Base-by-base conservation (phyloP, 1,140 invertebrate genomes). In the Harlomillsia oculata region DNA sequence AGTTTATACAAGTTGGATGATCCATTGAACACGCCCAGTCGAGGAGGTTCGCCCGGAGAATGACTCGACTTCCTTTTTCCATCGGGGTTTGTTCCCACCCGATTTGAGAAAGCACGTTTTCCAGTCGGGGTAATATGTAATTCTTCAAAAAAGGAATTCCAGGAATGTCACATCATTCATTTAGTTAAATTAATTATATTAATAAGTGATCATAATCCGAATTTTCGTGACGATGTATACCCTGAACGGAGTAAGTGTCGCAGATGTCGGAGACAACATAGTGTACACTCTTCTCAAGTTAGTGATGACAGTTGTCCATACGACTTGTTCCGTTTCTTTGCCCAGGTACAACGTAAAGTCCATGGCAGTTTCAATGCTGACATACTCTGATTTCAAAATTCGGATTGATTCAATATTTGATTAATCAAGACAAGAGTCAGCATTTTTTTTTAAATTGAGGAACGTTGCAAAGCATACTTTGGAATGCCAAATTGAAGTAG, bases 321-420 rank as follows among this genome's bases (percentile, higher is more conserved):
- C 78, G 5, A 77, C 69, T 29, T 74, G 77, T 16, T 80, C 75
- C 8, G 69, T 70, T 60, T 82, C 81, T 2, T 73, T 73, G 11
- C 72, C 72, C 13, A 85, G 72, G 68, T 82, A 84, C 21, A 74
- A 75, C 11, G 79, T 77, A 3, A 83, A 67, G 6, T 76, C 71
- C n/a, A 87, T 72, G 0, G 82, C 77, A 8, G 18, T 25, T 34
- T 60, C 41, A 21, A 60, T 55, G 1, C 25, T 14, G 2, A 41
- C 26, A 18, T 60, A 54, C 5, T 40, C 59, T 56, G 29, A 45
- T 49, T 49, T 18, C 44, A 56, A 39, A 55, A 25, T 2, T 32
- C 16, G 11, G 39, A 26, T 23, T 9, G 40, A 16, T 39, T 5
- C 14, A 39, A n/a, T n/a, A n/a, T n/a, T n/a, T n/a, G n/a, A n/a